Conservation (phyloP, 2,113 vertebrate species). For the Alces alces region DNA sequence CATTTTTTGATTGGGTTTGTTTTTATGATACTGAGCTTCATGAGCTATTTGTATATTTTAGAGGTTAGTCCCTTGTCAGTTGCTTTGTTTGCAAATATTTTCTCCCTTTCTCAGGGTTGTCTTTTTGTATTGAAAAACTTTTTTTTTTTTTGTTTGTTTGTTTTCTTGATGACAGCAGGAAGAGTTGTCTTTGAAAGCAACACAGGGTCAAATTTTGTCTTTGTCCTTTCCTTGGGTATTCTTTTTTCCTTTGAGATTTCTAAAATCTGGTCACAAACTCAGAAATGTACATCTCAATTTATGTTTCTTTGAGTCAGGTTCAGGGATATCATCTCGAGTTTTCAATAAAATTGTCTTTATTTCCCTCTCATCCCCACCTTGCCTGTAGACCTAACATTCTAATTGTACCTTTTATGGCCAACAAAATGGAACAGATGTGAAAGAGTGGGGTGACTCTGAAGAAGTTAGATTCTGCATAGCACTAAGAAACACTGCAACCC, state of each 20-base stretch:
- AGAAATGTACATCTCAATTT: background rate
- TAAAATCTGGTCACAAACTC: slow-evolving; percentile 42
- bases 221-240: background rate
- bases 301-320: background rate
- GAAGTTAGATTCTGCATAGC: background rate
- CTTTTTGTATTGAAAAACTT: background rate
- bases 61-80: background rate
- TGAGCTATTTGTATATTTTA: background rate
- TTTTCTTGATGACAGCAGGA: slow-evolving; percentile 11
- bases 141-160: too few relatives aligned
- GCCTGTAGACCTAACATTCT: background rate
- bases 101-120: background rate
- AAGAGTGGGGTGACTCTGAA: background rate
- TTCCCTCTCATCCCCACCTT: rapidly evolving
- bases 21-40: background rate
- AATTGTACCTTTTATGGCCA: background rate
- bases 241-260: background rate
- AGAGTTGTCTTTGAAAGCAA: background rate
- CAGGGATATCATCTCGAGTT: background rate
- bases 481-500: background rate
- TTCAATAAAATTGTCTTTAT: background rate
- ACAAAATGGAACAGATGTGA: background rate
- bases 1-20: background rate
- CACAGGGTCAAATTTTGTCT: background rate
- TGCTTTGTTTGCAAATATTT: background rate